Percentiles rank a stretch among this genome's conserved stretches.
Evolutionary conservation across 2,888 invertebrate species (phyloP).

Genomic region (Hermodice carunculata): DNA sequence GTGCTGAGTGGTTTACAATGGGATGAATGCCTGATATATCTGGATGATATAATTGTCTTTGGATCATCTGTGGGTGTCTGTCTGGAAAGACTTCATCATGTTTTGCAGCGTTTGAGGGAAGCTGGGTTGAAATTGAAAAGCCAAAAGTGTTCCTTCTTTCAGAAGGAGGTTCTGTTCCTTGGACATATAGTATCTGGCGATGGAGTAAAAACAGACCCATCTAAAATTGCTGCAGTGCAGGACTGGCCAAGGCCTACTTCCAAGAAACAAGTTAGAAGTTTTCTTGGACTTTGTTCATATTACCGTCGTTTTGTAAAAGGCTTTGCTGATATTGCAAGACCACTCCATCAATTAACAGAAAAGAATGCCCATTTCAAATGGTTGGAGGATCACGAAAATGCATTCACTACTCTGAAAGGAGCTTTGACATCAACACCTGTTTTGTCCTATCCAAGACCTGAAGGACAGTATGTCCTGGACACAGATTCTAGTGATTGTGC

Average conservation of each 20-base stretch:
- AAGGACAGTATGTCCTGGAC: slow-evolving; percentile 1
- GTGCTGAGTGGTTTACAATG: slow-evolving; percentile 30
- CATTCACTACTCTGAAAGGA: slow-evolving; percentile 7
- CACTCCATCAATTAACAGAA: not conserved
- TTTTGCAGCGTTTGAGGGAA: too few species aligned
- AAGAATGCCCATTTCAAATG: slow-evolving; percentile 10
- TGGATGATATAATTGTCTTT: slow-evolving; percentile 44
- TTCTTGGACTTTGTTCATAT: slow-evolving; percentile 14
- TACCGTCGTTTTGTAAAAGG: slow-evolving; percentile 18
- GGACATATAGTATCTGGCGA: slow-evolving; percentile 18
- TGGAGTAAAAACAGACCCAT: slow-evolving; percentile 16
- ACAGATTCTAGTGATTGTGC: slow-evolving; percentile 14
- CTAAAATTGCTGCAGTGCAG: slow-evolving; percentile 6
- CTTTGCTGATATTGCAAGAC: slow-evolving; percentile 10
- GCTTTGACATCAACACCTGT: slow-evolving; percentile 20
- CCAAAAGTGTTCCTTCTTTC: slow-evolving; percentile 39
- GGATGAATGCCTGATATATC: slow-evolving; percentile 32
- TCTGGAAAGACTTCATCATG: slow-evolving; percentile 33
- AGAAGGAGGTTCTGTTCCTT: slow-evolving; percentile 16
- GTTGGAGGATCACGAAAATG: slow-evolving; percentile 1
- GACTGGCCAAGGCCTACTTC: slow-evolving; percentile 7
- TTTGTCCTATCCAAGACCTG: slow-evolving; percentile 13
- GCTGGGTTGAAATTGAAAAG: slow-evolving; percentile 45
- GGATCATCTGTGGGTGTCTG: slow-evolving; percentile 25
- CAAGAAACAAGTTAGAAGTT: slow-evolving; percentile 8